Percentiles rank a stretch among this genome's conserved stretches.
These are phyloP conservation scores for Ectemnius lituratus DNA, from an alignment of 2,888 invertebrate species.

Conservation along the genomic window DNA sequence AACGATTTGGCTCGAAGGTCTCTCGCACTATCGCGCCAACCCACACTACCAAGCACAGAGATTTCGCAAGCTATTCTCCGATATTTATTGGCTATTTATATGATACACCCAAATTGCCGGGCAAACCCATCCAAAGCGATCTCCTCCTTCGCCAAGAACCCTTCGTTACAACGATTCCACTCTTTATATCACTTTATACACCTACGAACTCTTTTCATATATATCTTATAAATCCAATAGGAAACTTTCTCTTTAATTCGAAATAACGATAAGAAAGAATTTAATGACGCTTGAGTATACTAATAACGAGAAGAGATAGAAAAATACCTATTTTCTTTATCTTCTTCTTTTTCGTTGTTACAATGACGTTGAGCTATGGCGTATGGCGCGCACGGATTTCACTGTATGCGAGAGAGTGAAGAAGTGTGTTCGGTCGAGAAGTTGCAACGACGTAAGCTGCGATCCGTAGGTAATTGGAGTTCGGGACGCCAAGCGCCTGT, in stretches of 20 bases:
- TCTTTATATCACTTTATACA: constrained; percentile 31
- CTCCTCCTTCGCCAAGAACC: constrained; percentile 23
- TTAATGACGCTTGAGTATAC: constrained; percentile 27
- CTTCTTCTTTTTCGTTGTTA: neutral
- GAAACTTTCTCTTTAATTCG: constrained; percentile 28
- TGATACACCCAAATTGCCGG: constrained; percentile 23
- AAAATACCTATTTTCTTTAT: neutral
- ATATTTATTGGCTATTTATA: constrained; percentile 45
- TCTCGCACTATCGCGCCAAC: constrained; percentile 8
- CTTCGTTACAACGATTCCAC: constrained; percentile 40
- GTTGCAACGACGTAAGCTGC: too few relatives aligned
- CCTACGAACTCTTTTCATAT: neutral
- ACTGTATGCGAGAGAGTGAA: neutral
- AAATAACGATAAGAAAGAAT: constrained; percentile 37
- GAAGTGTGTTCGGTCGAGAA: too few relatives aligned
- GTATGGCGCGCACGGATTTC: neutral
- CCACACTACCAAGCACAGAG: neutral
- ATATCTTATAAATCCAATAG: constrained; percentile 15
- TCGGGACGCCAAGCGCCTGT: too few relatives aligned
- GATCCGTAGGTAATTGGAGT: too few relatives aligned
- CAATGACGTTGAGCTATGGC: neutral
- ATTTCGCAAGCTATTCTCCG: constrained; percentile 20
- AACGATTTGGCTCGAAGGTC: constrained; percentile 24
- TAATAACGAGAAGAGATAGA: constrained; percentile 11
- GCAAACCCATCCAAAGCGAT: constrained; percentile 24